Evolutionary conservation across 2,113 vertebrate species (phyloP).

Genomic region (Clarias batrachus): DNA sequence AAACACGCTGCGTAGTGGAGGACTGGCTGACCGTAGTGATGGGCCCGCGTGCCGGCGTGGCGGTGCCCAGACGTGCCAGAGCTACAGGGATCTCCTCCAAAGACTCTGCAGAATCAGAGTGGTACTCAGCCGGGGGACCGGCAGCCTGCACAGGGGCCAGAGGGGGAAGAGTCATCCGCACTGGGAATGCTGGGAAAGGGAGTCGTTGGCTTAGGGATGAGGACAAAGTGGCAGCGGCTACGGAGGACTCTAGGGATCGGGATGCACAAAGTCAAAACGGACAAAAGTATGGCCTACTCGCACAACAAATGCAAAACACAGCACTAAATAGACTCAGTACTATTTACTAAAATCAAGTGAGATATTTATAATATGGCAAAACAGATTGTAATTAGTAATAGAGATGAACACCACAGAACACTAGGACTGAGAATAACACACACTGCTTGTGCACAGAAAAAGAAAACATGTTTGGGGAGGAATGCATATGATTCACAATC

Average conservation of each 20-base stretch:
- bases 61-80: conserved; percentile 80
- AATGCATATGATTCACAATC: background rate
- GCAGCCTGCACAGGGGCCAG: conserved; percentile 67
- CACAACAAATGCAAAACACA: background rate
- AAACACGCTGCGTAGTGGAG: conserved; percentile 31
- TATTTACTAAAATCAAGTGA: background rate
- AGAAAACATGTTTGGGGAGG: background rate
- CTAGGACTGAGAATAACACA: background rate
- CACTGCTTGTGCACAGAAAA: background rate
- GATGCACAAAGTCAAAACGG: conserved; percentile 50
- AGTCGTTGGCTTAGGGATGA: conserved; percentile 68
- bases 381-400: background rate
- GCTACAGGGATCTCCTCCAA: conserved; percentile 88
- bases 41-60: conserved; percentile 38
- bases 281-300: conserved; percentile 25
- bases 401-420: background rate
- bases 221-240: conserved; percentile 54
- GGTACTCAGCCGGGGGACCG: conserved; percentile 77
- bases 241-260: conserved; percentile 44
- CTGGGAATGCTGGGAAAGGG: conserved; percentile 71
- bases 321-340: too few relatives aligned
- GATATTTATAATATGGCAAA: background rate
- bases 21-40: conserved; percentile 40
- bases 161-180: conserved; percentile 61
- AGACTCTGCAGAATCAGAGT: conserved; percentile 84